Percentiles rank a stretch among this genome's conserved stretches.
Conservation (phyloP, 30 jellyfish, hydroid and myxozoan species). For the Turritopsis dohrnii region DNA sequence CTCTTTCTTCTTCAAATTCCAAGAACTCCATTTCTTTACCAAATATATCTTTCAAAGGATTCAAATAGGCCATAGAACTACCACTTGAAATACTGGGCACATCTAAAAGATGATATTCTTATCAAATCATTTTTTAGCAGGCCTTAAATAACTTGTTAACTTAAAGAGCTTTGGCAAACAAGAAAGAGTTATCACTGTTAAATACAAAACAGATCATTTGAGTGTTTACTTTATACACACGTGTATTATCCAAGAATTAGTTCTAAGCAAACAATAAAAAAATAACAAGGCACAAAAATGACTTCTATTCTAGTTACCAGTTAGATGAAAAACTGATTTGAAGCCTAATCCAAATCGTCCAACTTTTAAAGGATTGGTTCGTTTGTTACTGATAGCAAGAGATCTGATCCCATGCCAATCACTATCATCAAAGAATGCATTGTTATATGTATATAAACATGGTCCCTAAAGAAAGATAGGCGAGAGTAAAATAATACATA, state of each 20-base stretch:
- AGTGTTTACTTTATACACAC: no score
- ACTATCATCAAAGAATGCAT: constrained; percentile 43
- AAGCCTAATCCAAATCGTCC: constrained; percentile 87
- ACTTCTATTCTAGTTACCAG: constrained; percentile 34
- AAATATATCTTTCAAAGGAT: constrained; percentile 50
- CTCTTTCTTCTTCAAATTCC: constrained; percentile 11
- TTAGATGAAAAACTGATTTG: constrained; percentile 58
- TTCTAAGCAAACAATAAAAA: not conserved
- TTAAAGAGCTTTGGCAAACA: not conserved
- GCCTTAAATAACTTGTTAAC: not conserved
- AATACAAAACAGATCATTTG: no score
- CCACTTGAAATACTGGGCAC: constrained; percentile 52
- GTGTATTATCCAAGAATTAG: no score
- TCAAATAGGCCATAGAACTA: constrained; percentile 18
- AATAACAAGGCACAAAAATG: no score
- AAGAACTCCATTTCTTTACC: constrained; percentile 1
- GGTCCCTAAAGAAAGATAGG: constrained; percentile 80
- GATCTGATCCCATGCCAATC: constrained; percentile 76
- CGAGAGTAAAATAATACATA: no score
- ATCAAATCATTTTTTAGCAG: not conserved
- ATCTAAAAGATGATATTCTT: constrained; percentile 31
- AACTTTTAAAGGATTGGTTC: constrained; percentile 60
- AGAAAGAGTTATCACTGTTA: not conserved
- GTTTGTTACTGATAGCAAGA: constrained; percentile 44
- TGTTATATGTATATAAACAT: constrained; percentile 61